Evolutionary conservation across 1,140 invertebrate species (phyloP).

Genomic region (Drosophila nebulosa): DNA sequence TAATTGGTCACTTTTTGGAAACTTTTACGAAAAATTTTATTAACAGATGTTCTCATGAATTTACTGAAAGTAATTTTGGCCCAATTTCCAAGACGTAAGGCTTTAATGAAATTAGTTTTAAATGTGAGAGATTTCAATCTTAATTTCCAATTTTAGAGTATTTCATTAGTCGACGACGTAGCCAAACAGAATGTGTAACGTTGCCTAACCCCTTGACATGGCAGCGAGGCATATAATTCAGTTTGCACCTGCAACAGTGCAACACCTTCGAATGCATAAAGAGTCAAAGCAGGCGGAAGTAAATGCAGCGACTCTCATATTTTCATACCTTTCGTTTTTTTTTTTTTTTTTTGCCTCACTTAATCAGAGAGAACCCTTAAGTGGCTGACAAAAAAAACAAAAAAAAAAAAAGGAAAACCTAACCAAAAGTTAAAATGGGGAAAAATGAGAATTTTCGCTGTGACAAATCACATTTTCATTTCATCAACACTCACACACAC

Average conservation of each 20-base stretch:
- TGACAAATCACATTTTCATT: neutral
- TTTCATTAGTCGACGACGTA: too few relatives aligned
- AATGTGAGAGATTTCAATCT: too few relatives aligned
- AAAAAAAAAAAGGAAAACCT: neutral
- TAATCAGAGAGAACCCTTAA: slow-evolving; percentile 15
- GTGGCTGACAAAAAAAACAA: slow-evolving; percentile 12
- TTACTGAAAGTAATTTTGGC: too few relatives aligned
- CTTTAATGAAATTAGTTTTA: too few relatives aligned
- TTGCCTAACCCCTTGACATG: neutral
- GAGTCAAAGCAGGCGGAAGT: slow-evolving; percentile 44
- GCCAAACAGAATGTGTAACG: too few relatives aligned
- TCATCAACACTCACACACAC: neutral
- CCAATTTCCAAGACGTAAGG: too few relatives aligned
- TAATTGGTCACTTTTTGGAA: too few relatives aligned
- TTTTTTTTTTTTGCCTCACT: slow-evolving; percentile 3
- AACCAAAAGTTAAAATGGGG: neutral
- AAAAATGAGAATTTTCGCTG: neutral
- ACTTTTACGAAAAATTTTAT: too few relatives aligned
- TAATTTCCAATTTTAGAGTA: too few relatives aligned
- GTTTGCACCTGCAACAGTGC: slow-evolving; percentile 41
- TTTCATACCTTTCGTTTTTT: neutral
- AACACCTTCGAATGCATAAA: slow-evolving; percentile 35
- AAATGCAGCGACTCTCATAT: slow-evolving; percentile 19
- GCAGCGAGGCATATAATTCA: slow-evolving; percentile 53
- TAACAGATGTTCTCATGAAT: too few relatives aligned